A percentile compares a stretch with the other conserved stretches of the same genome.
Evolutionary conservation across 2,113 vertebrate species (phyloP).

Genomic region (Brachyistius frenatus): DNA sequence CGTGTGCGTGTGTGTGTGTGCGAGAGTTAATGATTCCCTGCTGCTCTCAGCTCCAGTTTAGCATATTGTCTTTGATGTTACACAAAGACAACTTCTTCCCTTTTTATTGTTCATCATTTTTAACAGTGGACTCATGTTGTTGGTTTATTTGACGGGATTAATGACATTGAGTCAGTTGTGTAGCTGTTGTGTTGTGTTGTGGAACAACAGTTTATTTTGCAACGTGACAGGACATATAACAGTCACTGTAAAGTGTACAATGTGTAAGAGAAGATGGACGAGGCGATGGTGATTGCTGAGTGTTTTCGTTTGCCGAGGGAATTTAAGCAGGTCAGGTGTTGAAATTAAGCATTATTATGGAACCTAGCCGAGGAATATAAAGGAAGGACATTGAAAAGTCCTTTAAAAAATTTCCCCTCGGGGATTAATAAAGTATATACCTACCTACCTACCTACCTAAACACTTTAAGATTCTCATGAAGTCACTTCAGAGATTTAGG

Average conservation of each 20-base stretch:
- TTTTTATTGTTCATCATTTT: constrained; percentile 32
- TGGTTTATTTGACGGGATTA: constrained; percentile 26
- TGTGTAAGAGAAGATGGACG: background rate
- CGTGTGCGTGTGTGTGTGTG: no score
- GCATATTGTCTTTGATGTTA: constrained; percentile 54
- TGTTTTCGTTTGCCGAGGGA: constrained; percentile 17
- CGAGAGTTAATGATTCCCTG: constrained; percentile 24
- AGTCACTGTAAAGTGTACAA: constrained; percentile 10
- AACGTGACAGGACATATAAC: constrained; percentile 8
- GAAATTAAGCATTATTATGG: constrained; percentile 19
- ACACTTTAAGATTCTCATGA: constrained; percentile 15
- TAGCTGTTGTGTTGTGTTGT: background rate
- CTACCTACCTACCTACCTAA: no score
- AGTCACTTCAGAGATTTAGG: constrained; percentile 3
- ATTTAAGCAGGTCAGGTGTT: background rate
- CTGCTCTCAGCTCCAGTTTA: constrained; percentile 38
- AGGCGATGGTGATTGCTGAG: background rate
- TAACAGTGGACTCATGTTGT: constrained; percentile 25
- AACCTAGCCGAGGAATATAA: constrained; percentile 15
- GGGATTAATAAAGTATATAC: no score
- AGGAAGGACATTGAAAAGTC: constrained; percentile 27
- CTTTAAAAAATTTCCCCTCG: no score
- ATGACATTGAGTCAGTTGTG: constrained; percentile 6
- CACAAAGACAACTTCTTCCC: constrained; percentile 28
- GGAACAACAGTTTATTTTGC: background rate